Percentiles rank a stretch among this genome's conserved stretches.
Conservation (phyloP, 2,888 invertebrate genomes). For the Lasioglossum zephyrum region DNA sequence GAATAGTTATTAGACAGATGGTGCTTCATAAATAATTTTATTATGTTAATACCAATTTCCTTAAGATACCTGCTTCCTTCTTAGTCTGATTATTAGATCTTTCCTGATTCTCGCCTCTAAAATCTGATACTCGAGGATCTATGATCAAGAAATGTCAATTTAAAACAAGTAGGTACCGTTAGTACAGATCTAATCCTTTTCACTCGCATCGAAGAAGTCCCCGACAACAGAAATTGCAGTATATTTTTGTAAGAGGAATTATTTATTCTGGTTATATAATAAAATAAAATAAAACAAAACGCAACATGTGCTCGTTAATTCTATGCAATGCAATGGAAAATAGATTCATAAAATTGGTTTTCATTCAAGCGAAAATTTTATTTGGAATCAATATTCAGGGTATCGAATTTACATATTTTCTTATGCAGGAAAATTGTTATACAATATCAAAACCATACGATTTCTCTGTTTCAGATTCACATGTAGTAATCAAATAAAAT, state of each 20-base stretch:
- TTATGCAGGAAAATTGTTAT: background rate
- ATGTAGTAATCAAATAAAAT: background rate
- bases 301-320: background rate
- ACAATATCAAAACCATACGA: background rate
- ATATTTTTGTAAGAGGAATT: background rate
- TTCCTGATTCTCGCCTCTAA: background rate
- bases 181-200: background rate
- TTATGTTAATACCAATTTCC: background rate
- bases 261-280: background rate
- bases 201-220: background rate
- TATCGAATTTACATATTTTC: background rate
- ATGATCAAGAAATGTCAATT: background rate
- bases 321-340: background rate
- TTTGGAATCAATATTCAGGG: background rate
- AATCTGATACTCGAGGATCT: background rate
- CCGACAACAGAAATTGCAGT: background rate
- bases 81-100: background rate
- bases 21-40: background rate
- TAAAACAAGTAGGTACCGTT: background rate
- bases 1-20: background rate
- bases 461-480: background rate
- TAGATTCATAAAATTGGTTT: background rate
- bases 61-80: background rate
- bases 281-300: background rate
- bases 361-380: background rate